Evolutionary conservation across 2,888 invertebrate genomes (phyloP).

Genomic region (Ectemnius cavifrons): DNA sequence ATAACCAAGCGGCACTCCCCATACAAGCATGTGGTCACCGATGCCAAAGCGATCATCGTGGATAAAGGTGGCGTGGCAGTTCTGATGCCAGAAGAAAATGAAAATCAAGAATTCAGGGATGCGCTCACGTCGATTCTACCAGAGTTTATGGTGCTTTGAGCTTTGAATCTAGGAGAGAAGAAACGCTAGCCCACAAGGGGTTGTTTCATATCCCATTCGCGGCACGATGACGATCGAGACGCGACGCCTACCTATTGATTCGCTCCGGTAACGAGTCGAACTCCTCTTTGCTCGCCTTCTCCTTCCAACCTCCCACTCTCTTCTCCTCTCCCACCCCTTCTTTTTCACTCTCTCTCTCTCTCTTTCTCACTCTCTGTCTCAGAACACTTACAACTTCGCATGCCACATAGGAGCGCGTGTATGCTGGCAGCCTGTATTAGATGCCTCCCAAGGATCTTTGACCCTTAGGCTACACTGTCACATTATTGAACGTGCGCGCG

Average conservation of each 20-base stretch:
- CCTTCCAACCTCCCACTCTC: not conserved
- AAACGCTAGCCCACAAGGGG: no score
- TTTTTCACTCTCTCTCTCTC: not conserved
- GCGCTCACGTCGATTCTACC: no score
- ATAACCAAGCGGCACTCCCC: no score
- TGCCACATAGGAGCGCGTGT: not conserved
- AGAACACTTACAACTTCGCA: slow-evolving; percentile 21
- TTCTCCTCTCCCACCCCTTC: not conserved
- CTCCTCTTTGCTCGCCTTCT: slow-evolving; percentile 14
- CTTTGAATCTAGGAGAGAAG: no score
- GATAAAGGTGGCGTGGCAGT: no score
- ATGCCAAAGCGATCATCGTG: no score
- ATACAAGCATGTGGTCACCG: no score
- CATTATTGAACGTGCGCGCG: not conserved
- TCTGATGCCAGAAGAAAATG: no score
- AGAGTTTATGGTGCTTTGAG: no score
- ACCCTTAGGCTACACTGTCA: slow-evolving; percentile 17
- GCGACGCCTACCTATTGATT: slow-evolving; percentile 67
- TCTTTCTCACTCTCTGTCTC: not conserved
- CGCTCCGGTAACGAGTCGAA: slow-evolving; percentile 47
- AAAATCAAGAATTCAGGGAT: no score
- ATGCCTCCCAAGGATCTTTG: slow-evolving; percentile 34
- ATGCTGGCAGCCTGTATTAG: no score
- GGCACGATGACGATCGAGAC: slow-evolving; percentile 58
- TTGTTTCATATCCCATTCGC: slow-evolving; percentile 40